Percentiles rank a stretch among this genome's conserved stretches.
These are phyloP conservation scores for Amphipoea oculea DNA, from an alignment of 2,888 invertebrate species.

Conservation along the genomic window DNA sequence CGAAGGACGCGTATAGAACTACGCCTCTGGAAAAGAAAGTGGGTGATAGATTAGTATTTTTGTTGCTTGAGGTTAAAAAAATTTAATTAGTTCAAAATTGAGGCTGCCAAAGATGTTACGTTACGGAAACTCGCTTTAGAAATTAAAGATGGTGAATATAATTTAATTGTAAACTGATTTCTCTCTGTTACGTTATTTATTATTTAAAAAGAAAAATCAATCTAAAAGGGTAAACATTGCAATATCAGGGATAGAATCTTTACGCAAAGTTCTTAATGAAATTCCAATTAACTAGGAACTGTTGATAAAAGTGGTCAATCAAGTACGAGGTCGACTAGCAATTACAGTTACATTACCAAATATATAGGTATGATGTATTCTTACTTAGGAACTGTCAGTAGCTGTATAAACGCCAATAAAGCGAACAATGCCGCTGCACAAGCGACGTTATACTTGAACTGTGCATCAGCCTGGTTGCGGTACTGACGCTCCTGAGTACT, in stretches of 20 bases:
- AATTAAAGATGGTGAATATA: background rate
- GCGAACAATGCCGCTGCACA: slow-evolving; percentile 95
- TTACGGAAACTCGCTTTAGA: background rate
- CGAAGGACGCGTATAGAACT: slow-evolving; percentile 93
- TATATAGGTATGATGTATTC: slow-evolving; percentile 62
- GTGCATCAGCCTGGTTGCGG: slow-evolving; percentile 94
- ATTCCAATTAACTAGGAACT: background rate
- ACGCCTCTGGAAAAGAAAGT: slow-evolving; percentile 90
- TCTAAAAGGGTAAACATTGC: too few relatives aligned
- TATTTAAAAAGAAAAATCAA: background rate
- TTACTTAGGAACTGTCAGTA: slow-evolving; percentile 95
- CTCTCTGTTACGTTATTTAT: background rate
- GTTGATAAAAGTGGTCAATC: background rate
- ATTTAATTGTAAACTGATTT: background rate
- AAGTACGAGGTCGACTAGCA: background rate
- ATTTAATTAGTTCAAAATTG: background rate
- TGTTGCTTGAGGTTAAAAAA: background rate
- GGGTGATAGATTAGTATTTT: background rate
- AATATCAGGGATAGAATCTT: too few relatives aligned
- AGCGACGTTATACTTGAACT: slow-evolving; percentile 96
- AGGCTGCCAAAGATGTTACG: background rate
- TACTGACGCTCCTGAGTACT: slow-evolving; percentile 94
- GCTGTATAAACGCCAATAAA: slow-evolving; percentile 94
- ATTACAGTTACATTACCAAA: background rate
- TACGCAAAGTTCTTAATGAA: too few relatives aligned